phyloP scores from a whole-genome alignment of 2,888 invertebrate genomes.

The Conistra vaccinii region DNA sequence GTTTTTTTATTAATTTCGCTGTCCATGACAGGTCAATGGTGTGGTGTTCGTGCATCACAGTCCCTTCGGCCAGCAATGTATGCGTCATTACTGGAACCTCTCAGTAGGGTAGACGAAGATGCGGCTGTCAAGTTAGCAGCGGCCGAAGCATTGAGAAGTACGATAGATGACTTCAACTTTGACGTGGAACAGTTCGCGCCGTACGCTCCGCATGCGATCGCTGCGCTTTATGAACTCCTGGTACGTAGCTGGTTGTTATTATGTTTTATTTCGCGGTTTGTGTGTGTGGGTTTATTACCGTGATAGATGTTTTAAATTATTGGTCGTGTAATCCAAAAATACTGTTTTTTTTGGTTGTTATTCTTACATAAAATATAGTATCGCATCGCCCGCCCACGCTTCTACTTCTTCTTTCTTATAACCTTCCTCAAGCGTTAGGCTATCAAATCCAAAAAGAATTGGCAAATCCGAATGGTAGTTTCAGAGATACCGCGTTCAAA shows the following conservation, averaged over 20 bases:
- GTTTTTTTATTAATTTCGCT: background rate
- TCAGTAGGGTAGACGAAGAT: slow-evolving; percentile 93
- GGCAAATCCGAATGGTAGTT: too few species aligned
- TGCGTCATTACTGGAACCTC: slow-evolving; percentile 93
- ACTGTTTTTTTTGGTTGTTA: too few species aligned
- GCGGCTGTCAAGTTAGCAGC: slow-evolving; percentile 97
- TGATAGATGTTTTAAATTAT: too few species aligned
- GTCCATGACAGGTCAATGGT: slow-evolving; percentile 91
- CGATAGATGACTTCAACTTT: slow-evolving; percentile 98
- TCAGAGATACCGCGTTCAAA: too few species aligned
- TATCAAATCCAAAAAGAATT: too few species aligned
- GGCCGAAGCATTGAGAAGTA: slow-evolving; percentile 95
- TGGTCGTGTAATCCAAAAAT: too few species aligned
- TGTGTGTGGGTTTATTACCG: too few species aligned
- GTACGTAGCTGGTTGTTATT: slow-evolving; percentile 80
- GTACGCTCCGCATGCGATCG: slow-evolving; percentile 94
- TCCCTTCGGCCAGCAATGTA: slow-evolving; percentile 96
- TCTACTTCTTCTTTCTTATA: too few species aligned
- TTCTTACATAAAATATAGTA: too few species aligned
- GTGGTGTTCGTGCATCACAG: slow-evolving; percentile 95
- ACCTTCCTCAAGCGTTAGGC: too few species aligned
- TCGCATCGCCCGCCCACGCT: too few species aligned
- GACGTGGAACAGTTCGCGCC: slow-evolving; percentile 96
- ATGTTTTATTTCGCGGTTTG: background rate
- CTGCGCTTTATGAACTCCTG: slow-evolving; percentile 95